Percentiles rank a stretch among this genome's conserved stretches.
These are phyloP conservation scores for Cyprinus carpio DNA, from an alignment of 2,113 vertebrate genomes.

Conservation along the genomic window DNA sequence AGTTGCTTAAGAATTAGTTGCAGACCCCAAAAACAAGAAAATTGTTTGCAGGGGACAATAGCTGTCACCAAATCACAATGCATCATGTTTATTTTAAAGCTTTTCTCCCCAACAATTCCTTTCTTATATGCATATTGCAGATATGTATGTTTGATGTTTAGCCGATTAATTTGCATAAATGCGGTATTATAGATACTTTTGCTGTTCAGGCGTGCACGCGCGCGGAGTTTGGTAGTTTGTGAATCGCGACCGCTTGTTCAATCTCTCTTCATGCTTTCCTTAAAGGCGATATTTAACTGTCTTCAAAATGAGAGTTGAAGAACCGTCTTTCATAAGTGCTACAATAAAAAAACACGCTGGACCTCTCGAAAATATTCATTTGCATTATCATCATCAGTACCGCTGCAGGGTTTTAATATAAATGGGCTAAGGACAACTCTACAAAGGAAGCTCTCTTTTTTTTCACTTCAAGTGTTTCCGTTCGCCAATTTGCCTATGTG, in stretches of 20 bases:
- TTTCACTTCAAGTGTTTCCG: not conserved
- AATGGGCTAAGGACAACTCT: conserved; percentile 22
- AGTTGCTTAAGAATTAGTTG: no score
- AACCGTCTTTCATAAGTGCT: conserved; percentile 18
- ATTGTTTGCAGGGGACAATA: no score
- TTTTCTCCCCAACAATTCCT: no score
- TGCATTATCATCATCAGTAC: conserved; percentile 29
- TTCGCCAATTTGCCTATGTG: not conserved
- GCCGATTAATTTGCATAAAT: not conserved
- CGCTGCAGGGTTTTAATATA: conserved; percentile 30
- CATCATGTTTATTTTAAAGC: no score
- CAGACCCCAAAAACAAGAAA: no score
- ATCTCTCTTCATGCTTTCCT: conserved; percentile 12
- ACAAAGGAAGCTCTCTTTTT: conserved; percentile 21
- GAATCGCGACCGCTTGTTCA: no score
- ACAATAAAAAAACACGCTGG: conserved; percentile 37
- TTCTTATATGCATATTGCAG: not conserved
- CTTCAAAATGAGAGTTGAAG: conserved; percentile 27
- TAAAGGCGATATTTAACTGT: conserved; percentile 37
- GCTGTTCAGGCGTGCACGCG: no score
- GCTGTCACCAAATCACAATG: not conserved
- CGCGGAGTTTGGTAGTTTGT: no score
- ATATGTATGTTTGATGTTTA: conserved; percentile 1
- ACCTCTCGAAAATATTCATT: conserved; percentile 32
- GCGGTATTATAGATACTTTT: not conserved